Base-by-base conservation (phyloP, 2,113 vertebrate genomes). In the Pogonocichla stellata region DNA sequence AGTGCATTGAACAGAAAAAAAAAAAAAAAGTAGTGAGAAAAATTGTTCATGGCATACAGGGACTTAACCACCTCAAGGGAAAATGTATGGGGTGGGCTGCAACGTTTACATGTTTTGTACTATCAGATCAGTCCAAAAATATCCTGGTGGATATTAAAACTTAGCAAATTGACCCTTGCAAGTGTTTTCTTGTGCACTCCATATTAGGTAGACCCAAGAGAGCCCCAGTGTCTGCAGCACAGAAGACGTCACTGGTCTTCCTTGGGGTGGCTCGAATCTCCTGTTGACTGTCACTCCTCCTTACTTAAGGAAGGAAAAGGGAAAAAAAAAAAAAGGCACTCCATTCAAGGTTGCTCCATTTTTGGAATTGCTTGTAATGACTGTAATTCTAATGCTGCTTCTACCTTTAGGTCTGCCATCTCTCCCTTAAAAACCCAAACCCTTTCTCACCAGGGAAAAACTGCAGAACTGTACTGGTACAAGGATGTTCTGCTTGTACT, bases 201-300 rank as follows among this genome's bases (percentile, higher is more conserved):
- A 36, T 95, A 93, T 96, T 94, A 96, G 93, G 95, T 10, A 96
- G 93, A 93, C 64, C 78, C 80, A 73, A 69, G 43, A 90, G 66
- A 93, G 56, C 29, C 62, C 43, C 74, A 67, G 81, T 51, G 65
- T 19, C 58, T 73, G 62, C 66, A 89, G 74, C 28, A 38, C 62
- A 22, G 54, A 75, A 61, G 56, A 95, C 20, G 78, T 95, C 96
- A 97, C 85, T 78, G 74, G 62, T 77, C 92, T 96, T 95, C 91
- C 81, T 96, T 31, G 73, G 84, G 87, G 90, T 92, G 80, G 74
- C 66, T 82, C 47, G 6, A 81, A 82, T 92, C 95, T 94, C 91
- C 87, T 75, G 66, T 70, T 91, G 87, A 73, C 75, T 88, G 72
- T 86, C 90, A 95, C 62, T 87, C 85, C 54, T 84, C 83, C 75